Conservation (phyloP, 1,140 invertebrate genomes). For the Frieseomelitta varia region DNA sequence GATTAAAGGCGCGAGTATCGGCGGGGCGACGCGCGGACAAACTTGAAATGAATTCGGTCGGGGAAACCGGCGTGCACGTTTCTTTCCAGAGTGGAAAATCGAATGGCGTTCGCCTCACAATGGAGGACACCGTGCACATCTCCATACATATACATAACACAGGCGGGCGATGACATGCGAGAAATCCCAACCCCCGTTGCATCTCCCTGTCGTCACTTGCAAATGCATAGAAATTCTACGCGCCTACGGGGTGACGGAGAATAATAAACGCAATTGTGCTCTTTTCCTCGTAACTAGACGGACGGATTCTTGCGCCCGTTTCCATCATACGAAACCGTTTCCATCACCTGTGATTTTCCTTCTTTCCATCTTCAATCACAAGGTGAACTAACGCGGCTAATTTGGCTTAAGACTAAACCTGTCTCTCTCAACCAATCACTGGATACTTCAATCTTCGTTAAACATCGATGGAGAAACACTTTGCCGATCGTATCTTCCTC, state of each 20-base stretch:
- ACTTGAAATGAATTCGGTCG: slow-evolving; percentile 1
- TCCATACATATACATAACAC: slow-evolving; percentile 48
- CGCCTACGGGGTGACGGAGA: slow-evolving; percentile 24
- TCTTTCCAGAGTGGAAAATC: slow-evolving; percentile 37
- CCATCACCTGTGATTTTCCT: not conserved
- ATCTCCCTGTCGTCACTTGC: slow-evolving; percentile 59
- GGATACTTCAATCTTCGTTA: slow-evolving; percentile 7
- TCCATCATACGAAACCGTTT: not conserved
- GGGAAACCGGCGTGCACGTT: not conserved
- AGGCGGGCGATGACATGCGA: slow-evolving; percentile 47
- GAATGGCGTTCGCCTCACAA: slow-evolving; percentile 28
- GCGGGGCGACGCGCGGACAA: not conserved
- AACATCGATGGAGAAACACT: not conserved
- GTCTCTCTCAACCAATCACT: not conserved
- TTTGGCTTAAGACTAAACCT: not conserved
- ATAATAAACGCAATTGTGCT: slow-evolving; percentile 52
- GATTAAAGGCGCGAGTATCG: not conserved
- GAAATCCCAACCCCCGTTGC: slow-evolving; percentile 43
- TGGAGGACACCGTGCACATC: slow-evolving; percentile 30
- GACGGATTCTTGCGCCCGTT: not conserved
- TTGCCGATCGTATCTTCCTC: not conserved
- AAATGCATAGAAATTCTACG: slow-evolving; percentile 63
- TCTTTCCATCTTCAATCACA: not conserved
- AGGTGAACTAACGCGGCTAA: not conserved
- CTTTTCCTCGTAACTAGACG: slow-evolving; percentile 5